Conservation (phyloP, 2,113 vertebrate species). For the Castor canadensis region DNA sequence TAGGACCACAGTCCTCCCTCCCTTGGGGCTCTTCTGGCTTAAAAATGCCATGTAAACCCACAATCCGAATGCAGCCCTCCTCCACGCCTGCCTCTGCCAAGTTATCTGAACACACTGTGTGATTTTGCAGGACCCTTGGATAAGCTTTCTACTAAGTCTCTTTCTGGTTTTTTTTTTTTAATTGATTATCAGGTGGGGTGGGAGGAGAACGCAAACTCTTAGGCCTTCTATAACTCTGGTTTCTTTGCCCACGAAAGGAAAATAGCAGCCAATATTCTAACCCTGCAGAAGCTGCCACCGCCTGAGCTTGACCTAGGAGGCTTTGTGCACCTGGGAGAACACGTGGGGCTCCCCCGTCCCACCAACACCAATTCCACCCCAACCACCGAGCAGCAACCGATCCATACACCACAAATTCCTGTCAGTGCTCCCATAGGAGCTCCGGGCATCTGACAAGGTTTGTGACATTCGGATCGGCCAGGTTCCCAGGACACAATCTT, state of each 20-base stretch:
- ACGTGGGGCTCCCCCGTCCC: neutral
- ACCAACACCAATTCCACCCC: neutral
- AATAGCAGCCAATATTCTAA: too few relatives aligned
- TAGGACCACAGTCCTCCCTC: neutral
- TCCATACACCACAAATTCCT: neutral
- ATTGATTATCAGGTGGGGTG: accelerated
- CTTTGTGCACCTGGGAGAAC: neutral
- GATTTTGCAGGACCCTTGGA: too few relatives aligned
- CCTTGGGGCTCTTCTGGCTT: neutral
- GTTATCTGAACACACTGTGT: too few relatives aligned
- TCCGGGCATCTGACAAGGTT: neutral
- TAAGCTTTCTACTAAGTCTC: neutral
- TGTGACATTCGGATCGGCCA: neutral
- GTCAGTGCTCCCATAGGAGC: neutral
- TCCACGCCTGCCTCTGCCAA: neutral
- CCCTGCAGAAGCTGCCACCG: accelerated
- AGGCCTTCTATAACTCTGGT: too few relatives aligned
- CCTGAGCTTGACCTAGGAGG: neutral
- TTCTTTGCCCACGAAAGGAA: neutral
- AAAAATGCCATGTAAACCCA: neutral
- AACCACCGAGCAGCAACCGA: neutral
- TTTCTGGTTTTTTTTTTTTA: too few relatives aligned
- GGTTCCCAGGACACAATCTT: neutral
- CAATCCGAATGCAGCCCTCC: neutral
- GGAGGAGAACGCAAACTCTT: too few relatives aligned